Evolutionary conservation across 2,797 vertebrate genomes (phyloP).

Genomic region (Emydoidea blandingii): DNA sequence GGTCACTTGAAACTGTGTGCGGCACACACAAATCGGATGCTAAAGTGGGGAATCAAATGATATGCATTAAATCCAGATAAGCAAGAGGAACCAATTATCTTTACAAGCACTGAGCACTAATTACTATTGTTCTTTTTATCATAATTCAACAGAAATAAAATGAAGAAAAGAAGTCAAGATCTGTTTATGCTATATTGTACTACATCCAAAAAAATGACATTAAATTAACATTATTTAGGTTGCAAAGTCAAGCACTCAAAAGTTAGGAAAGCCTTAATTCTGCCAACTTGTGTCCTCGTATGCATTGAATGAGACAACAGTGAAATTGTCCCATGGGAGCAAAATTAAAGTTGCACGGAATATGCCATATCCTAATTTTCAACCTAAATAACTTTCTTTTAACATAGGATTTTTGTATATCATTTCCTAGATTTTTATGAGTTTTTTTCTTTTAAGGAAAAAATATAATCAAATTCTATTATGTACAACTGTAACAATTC

Average conservation of each 20-base stretch:
- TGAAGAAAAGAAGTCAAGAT: background rate
- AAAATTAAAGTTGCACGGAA: background rate
- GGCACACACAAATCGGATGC: conserved; percentile 80
- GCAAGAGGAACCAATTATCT: background rate
- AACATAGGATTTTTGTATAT: background rate
- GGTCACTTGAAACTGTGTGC: conserved; percentile 89
- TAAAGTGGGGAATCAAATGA: conserved; percentile 69
- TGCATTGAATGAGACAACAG: background rate
- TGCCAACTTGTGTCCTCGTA: background rate
- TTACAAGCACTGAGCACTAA: background rate
- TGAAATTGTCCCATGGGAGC: background rate
- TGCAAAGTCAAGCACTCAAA: conserved; percentile 5
- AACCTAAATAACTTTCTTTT: background rate
- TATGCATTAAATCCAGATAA: conserved; percentile 54
- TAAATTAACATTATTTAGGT: conserved; percentile 9
- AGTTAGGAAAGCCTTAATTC: conserved; percentile 57
- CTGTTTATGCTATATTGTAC: background rate
- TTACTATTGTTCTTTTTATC: background rate
- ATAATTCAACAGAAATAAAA: background rate
- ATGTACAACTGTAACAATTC: background rate
- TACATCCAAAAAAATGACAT: background rate
- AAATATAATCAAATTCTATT: background rate
- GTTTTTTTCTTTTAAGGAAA: background rate
- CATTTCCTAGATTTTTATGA: background rate
- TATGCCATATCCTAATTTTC: background rate